Percentiles rank a stretch among this genome's conserved stretches.
Evolutionary conservation across 2,888 invertebrate species (phyloP).

Genomic region (Sipunculus nudus): DNA sequence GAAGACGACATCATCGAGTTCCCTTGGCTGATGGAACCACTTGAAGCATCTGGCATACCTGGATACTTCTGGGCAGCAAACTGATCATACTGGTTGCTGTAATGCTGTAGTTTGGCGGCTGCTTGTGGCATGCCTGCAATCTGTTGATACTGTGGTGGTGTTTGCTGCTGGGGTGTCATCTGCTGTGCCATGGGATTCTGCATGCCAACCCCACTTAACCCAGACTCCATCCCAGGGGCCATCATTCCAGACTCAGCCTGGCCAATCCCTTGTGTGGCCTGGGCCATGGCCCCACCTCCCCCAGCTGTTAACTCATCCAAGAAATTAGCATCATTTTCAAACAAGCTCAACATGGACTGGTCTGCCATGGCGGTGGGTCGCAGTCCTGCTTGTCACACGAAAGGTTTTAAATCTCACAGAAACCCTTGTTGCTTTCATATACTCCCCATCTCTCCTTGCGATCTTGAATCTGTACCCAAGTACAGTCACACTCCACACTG

Average conservation of each 20-base stretch:
- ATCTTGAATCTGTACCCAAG: background rate
- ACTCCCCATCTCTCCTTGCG: background rate
- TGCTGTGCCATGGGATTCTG: constrained; percentile 17
- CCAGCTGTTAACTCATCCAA: constrained; percentile 53
- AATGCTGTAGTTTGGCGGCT: constrained; percentile 3
- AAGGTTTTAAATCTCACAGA: too few species aligned
- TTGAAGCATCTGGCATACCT: constrained; percentile 23
- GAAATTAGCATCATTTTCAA: constrained; percentile 52
- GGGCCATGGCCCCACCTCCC: too few species aligned
- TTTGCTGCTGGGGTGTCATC: constrained; percentile 8
- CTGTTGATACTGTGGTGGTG: constrained; percentile 8
- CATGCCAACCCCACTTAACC: constrained; percentile 16
- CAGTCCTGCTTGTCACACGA: too few species aligned
- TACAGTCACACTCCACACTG: too few species aligned
- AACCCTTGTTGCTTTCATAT: too few species aligned
- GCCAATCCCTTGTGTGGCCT: constrained; percentile 21
- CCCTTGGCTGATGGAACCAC: constrained; percentile 2
- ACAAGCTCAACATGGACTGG: constrained; percentile 52
- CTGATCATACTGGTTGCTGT: constrained; percentile 27
- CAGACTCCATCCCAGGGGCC: too few species aligned
- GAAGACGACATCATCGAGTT: constrained; percentile 19
- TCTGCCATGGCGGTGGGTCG: too few species aligned
- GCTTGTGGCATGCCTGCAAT: constrained; percentile 3
- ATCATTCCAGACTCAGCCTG: too few species aligned
- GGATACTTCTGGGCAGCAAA: constrained; percentile 31